Evolutionary conservation across 2,888 invertebrate genomes (phyloP), one percentile per base, ranked within the genome.

Genomic region (Omphaloscelis lunosa): DNA sequence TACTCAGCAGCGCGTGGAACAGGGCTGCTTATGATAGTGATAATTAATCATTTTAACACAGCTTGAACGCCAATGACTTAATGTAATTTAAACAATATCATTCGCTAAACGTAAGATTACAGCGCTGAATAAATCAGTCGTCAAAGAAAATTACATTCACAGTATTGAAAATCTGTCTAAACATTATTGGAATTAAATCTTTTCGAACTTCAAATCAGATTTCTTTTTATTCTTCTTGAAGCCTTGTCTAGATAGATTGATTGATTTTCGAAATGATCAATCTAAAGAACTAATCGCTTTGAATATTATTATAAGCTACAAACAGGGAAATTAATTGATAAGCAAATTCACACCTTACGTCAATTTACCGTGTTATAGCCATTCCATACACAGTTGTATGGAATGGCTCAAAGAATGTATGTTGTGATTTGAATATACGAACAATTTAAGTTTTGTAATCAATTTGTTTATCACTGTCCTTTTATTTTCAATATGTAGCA

Each of bases 81-180:
- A 34, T 53, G 6, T 17, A n/a, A 68, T 41, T 59, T 67, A 27
- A 27, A 51, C n/a, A 27, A 53, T 53, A 45, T 27, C 23, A 58
- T 56, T 74, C 20, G 15, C 68, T 51, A 68, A 75, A 58, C 5
- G 4, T 27, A 45, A 63, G 29, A 53, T 59, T 45, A 53, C 27
- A 39, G 12, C 8, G 5, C 6, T 11, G 6, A 53, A 75, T 80
- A 17, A 75, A 80, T 20, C 8, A 7, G 23, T 81, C 69, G 27
- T 77, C 59, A 58, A 2, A 71, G 48, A 80, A 82, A 77, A 62
- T 77, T 29, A 15, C 53, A 56, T 56, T 76, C 68, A 7, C 27
- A 20, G 15, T 61, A 62, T 41, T 27, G 11, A 61, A 65, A 70
- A 41, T 68, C 45, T 34, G 7, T 41, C 39, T 62, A 2, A 56